Evolutionary conservation across 2,797 vertebrate genomes (phyloP), one percentile per base, ranked within the genome.

Genomic region (Phrynocephalus forsythii): DNA sequence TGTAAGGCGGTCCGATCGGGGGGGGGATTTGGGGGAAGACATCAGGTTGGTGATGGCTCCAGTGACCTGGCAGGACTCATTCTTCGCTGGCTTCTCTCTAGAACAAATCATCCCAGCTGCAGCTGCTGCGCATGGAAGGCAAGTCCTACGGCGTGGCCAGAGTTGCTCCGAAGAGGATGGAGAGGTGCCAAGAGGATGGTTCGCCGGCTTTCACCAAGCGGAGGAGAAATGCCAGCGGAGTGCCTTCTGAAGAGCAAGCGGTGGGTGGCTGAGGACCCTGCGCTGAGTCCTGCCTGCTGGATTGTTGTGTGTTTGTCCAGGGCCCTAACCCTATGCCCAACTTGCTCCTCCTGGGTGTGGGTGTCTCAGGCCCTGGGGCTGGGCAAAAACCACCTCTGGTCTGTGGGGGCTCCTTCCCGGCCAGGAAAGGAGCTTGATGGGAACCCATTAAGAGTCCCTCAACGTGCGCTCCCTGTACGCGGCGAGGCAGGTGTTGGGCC

Each of bases 121-220:
- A 83, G 11, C 93, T 97, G 67, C 97, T 97, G 56, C 97, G 96
- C 26, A 97, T 97, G 0, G 97, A 97, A 0, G 97, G 98, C 24
- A 92, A 94, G 90, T 95, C 96, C 5, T 86, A 91, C 15, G 91
- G 92, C 0, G 86, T 90, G 60, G 92, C 91, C 6, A 97, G 97
- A 30, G 77, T 88, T 24, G 75, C 94, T 0, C 91, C 96, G 26
- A 99, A 99, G 87, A 97, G 98, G 5, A 82, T 96, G 2, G 98
- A 98, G 85, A 94, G 97, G 5, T 94, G 96, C 2, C 91, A 89
- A 4, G 98, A 99, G 5, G 98, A 98, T 63, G 96, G 95, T 92
- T 97, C 97, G 0, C 97, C 97, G 0, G 91, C 97, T 75, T 96
- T 96, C 79, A 97, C 97, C n/a, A 99, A 98, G 95, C 97, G 98